Conservation (phyloP, 2,888 invertebrate species). For the Drosophila niveifrons region DNA sequence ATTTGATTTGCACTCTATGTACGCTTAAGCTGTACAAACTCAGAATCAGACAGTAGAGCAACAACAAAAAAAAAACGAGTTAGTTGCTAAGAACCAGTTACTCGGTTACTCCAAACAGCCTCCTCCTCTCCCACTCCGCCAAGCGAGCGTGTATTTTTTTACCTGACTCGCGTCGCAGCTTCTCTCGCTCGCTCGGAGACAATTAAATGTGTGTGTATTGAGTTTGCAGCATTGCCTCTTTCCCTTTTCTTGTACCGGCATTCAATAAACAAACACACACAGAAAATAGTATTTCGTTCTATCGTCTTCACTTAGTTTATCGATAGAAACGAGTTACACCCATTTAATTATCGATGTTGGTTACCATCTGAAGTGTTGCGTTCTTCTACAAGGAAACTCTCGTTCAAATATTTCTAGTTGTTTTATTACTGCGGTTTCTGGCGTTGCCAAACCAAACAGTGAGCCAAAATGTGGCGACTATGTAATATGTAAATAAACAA, state of each 20-base stretch:
- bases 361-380: not conserved
- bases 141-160: constrained; percentile 56
- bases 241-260: constrained; percentile 21
- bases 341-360: not conserved
- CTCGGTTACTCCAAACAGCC: constrained; percentile 24
- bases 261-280: constrained; percentile 15
- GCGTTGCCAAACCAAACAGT: constrained; percentile 14
- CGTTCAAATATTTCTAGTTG: not conserved
- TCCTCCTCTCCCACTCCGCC: constrained; percentile 21
- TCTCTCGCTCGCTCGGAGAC: constrained; percentile 22
- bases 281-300: not conserved
- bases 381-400: not conserved
- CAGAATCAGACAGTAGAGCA: constrained; percentile 27
- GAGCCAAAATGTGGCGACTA: not conserved
- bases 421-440: constrained; percentile 14
- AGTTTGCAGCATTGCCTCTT: constrained; percentile 16
- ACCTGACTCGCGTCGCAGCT: constrained; percentile 39
- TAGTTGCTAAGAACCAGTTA: constrained; percentile 73
- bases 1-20: constrained; percentile 37
- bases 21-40: constrained; percentile 20
- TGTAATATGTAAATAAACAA: constrained; percentile 5
- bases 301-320: constrained; percentile 5
- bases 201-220: constrained; percentile 1
- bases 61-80: constrained; percentile 62
- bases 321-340: constrained; percentile 4